phyloP scores from a whole-genome alignment of 2,113 vertebrate species.

The Zingel zingel region DNA sequence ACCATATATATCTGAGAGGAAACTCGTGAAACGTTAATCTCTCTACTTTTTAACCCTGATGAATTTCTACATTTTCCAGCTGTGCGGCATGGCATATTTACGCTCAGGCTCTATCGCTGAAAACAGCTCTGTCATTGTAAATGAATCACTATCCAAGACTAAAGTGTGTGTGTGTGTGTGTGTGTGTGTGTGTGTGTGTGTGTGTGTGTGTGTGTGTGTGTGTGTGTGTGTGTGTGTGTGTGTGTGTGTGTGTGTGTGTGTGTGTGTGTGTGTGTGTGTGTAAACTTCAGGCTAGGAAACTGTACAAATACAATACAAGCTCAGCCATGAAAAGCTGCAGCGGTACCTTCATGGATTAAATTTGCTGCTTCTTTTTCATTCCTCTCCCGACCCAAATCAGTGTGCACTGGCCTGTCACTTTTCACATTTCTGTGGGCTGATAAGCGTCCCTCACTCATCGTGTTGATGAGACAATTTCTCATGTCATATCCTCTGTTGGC shows the following conservation, averaged over 20 bases:
- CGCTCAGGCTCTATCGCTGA: slow-evolving; percentile 73
- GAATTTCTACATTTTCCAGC: slow-evolving; percentile 84
- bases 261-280: slow-evolving; percentile 40
- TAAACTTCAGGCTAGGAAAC: slow-evolving; percentile 61
- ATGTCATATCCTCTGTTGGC: slow-evolving; percentile 63
- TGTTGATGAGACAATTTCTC: slow-evolving; percentile 55
- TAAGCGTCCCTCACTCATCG: slow-evolving; percentile 56
- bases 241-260: background rate
- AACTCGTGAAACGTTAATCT: slow-evolving; percentile 83
- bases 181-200: slow-evolving; percentile 36
- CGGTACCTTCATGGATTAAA: slow-evolving; percentile 14
- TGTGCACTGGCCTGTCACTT: slow-evolving; percentile 20
- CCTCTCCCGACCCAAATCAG: slow-evolving; percentile 8
- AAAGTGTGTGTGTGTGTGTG: slow-evolving; percentile 48
- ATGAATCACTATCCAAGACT: slow-evolving; percentile 73
- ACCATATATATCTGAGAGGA: slow-evolving; percentile 83
- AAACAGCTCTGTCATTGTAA: slow-evolving; percentile 81
- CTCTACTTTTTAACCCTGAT: slow-evolving; percentile 81
- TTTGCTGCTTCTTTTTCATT: slow-evolving; percentile 34
- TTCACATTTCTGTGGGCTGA: slow-evolving; percentile 41
- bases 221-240: background rate
- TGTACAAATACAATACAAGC: slow-evolving; percentile 63
- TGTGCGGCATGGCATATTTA: slow-evolving; percentile 82
- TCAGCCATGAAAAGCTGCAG: slow-evolving; percentile 44
- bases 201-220: slow-evolving; percentile 37